phyloP scores from a whole-genome alignment of 1,140 invertebrate genomes.

The Trichomalopsis sarcophagae region DNA sequence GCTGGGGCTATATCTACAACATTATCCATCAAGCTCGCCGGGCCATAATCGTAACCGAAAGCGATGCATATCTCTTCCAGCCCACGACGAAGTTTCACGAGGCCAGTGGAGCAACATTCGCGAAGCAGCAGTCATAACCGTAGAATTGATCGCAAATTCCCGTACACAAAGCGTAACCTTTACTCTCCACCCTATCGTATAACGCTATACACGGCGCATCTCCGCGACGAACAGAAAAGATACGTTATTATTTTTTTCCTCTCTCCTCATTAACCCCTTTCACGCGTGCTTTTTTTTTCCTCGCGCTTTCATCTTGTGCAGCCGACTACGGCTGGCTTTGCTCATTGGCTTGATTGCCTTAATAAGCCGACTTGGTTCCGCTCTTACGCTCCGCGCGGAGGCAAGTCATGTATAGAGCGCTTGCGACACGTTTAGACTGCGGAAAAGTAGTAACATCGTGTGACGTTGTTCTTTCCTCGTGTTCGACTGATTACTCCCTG shows the following conservation, averaged over 20 bases:
- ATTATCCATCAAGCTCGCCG: too few species aligned
- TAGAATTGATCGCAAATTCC: too few species aligned
- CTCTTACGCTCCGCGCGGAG: background rate
- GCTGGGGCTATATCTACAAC: too few species aligned
- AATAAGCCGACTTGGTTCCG: slow-evolving; percentile 41
- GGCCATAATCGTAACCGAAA: too few species aligned
- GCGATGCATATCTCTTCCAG: too few species aligned
- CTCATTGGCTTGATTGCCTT: slow-evolving; percentile 50
- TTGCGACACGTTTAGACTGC: background rate
- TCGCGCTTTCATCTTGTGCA: background rate
- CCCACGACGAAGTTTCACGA: too few species aligned
- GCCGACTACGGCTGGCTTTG: background rate
- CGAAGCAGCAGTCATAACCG: too few species aligned
- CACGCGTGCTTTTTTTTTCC: background rate
- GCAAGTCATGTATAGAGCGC: background rate
- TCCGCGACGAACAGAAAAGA: too few species aligned
- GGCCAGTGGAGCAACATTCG: too few species aligned
- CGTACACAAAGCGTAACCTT: too few species aligned
- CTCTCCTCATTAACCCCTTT: slow-evolving; percentile 24
- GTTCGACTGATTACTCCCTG: background rate
- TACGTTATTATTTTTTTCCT: background rate
- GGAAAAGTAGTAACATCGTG: slow-evolving; percentile 1
- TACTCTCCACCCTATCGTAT: too few species aligned
- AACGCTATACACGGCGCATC: too few species aligned
- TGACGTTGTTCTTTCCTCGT: background rate